Conservation (phyloP, 2,888 invertebrate genomes). For the Trissoscelio sp. region DNA sequence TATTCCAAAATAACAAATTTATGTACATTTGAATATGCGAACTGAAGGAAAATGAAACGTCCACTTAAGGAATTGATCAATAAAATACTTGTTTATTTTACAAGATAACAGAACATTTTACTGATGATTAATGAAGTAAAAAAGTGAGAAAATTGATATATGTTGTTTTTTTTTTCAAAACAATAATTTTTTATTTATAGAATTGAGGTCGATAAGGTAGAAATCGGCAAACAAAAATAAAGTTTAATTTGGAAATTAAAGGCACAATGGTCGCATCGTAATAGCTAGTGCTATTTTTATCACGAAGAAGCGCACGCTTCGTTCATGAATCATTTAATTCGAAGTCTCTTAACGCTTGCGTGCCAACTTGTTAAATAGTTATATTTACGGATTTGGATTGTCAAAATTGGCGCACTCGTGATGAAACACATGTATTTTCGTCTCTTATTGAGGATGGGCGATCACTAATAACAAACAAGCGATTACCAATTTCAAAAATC, state of each 20-base stretch:
- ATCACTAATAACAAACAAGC: too few relatives aligned
- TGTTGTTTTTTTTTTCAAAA: not conserved
- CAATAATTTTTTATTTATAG: too few relatives aligned
- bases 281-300: conserved; percentile 21
- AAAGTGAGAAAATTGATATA: not conserved
- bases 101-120: too few relatives aligned
- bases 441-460: too few relatives aligned
- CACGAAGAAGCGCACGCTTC: not conserved
- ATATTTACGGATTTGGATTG: not conserved
- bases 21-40: too few relatives aligned
- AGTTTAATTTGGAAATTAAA: not conserved
- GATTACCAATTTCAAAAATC: conserved; percentile 15
- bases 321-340: conserved; percentile 1
- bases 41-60: not conserved
- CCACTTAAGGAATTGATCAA: not conserved
- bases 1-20: too few relatives aligned
- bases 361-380: conserved; percentile 21
- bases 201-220: not conserved
- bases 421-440: not conserved
- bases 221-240: not conserved
- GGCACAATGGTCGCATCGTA: not conserved
- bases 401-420: not conserved
- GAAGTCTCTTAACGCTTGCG: not conserved
- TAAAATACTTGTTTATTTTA: too few relatives aligned
- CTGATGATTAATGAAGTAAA: too few relatives aligned